Percentiles rank a stretch among this genome's conserved stretches.
Evolutionary conservation across 1,140 invertebrate genomes (phyloP).

Genomic region (Agrypnia vestita): DNA sequence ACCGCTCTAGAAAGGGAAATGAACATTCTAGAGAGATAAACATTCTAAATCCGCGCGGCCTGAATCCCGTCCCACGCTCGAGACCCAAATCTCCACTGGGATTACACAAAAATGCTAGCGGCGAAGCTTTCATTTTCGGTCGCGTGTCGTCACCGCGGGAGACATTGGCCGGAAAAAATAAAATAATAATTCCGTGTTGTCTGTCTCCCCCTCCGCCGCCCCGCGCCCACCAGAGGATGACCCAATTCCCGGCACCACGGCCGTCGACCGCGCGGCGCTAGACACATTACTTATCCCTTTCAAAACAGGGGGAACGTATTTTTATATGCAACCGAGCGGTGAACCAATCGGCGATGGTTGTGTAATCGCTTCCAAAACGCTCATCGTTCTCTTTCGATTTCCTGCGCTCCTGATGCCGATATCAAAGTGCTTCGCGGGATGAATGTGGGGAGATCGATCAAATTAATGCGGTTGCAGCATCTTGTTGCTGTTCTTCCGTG

Average conservation of each 20-base stretch:
- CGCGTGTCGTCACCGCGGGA: conserved; percentile 26
- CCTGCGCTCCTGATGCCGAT: no score
- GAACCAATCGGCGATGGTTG: no score
- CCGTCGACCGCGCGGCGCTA: not conserved
- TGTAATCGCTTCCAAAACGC: no score
- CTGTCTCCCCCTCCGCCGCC: not conserved
- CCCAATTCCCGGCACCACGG: conserved; percentile 4
- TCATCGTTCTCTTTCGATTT: no score
- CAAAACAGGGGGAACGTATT: conserved; percentile 8
- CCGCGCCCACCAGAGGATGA: not conserved
- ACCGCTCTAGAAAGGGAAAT: no score
- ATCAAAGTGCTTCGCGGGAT: no score
- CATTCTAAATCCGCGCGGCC: no score
- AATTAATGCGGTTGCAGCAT: no score
- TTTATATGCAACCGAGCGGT: not conserved
- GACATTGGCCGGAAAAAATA: conserved; percentile 31
- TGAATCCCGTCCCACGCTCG: not conserved
- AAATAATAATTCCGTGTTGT: conserved; percentile 15
- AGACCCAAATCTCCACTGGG: conserved; percentile 23
- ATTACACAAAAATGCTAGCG: conserved; percentile 22
- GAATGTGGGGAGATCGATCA: no score
- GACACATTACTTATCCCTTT: conserved; percentile 41
- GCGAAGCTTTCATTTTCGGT: conserved; percentile 19
- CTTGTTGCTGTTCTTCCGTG: no score
- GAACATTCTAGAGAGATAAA: no score